phyloP scores from a whole-genome alignment of 2,888 invertebrate genomes.

The Aquatica leii region DNA sequence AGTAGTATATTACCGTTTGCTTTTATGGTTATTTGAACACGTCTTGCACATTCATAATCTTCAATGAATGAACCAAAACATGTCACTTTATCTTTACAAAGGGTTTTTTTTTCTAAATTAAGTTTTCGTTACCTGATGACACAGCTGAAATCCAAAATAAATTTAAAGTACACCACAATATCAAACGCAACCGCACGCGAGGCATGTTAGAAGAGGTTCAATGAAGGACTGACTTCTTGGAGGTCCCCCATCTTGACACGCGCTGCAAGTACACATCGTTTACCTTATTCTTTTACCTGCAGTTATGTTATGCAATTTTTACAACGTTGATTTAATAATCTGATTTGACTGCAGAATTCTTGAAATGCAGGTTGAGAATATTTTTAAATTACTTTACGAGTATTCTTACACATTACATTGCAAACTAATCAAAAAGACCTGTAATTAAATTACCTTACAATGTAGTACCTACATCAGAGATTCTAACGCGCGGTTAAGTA shows the following conservation, averaged over 20 bases:
- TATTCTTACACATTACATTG: no score
- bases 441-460: no score
- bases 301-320: slow-evolving; percentile 30
- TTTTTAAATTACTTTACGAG: no score
- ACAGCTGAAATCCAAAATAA: slow-evolving; percentile 46
- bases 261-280: slow-evolving; percentile 45
- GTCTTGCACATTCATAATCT: slow-evolving; percentile 23
- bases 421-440: no score
- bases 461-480: no score
- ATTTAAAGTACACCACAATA: slow-evolving; percentile 45
- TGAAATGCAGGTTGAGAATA: no score
- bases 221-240: slow-evolving; percentile 55
- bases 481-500: no score
- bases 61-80: neutral
- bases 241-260: slow-evolving; percentile 52
- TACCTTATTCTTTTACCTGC: slow-evolving; percentile 27
- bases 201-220: slow-evolving; percentile 56
- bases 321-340: slow-evolving; percentile 9
- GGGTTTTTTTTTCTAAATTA: neutral
- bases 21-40: slow-evolving; percentile 29
- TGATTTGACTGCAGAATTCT: no score
- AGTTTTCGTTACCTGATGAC: slow-evolving; percentile 44
- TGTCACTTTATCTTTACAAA: neutral
- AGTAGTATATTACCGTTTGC: slow-evolving; percentile 28
- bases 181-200: slow-evolving; percentile 52